Conservation (phyloP, 2,888 invertebrate species). For the Xylota segnis region DNA sequence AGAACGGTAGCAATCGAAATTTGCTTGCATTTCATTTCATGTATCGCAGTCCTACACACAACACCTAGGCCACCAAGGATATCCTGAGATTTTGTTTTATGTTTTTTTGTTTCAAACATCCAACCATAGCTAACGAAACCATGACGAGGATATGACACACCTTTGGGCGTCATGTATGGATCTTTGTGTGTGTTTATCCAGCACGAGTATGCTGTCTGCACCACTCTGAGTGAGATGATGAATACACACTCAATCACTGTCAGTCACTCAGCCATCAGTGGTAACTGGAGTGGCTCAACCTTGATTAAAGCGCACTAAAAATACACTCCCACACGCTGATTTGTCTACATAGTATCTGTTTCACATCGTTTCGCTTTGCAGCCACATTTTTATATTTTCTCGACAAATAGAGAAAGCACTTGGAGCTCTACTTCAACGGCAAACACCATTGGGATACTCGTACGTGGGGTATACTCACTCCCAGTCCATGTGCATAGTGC, state of each 20-base stretch:
- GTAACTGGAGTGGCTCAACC: slow-evolving; percentile 57
- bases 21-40: slow-evolving; percentile 40
- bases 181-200: neutral
- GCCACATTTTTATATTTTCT: slow-evolving; percentile 21
- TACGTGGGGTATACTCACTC: neutral
- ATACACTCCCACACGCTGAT: slow-evolving; percentile 26
- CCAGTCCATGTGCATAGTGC: slow-evolving; percentile 10
- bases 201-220: slow-evolving; percentile 25
- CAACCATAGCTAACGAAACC: slow-evolving; percentile 10
- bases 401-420: slow-evolving; percentile 8
- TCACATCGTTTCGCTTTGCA: slow-evolving; percentile 19
- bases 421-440: slow-evolving; percentile 22
- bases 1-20: slow-evolving; percentile 37
- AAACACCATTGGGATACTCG: slow-evolving; percentile 30
- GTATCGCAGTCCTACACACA: slow-evolving; percentile 4
- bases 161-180: neutral
- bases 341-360: slow-evolving; percentile 36
- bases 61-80: slow-evolving; percentile 46
- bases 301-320: slow-evolving; percentile 55
- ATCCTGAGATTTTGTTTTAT: slow-evolving; percentile 21
- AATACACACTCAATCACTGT: slow-evolving; percentile 69
- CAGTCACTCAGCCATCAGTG: slow-evolving; percentile 59
- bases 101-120: neutral
- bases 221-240: slow-evolving; percentile 57
- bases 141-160: slow-evolving; percentile 50